Evolutionary conservation across 1,140 invertebrate genomes (phyloP), one percentile per base, ranked within the genome.

Genomic region (Ctenoplectra terminalis): DNA sequence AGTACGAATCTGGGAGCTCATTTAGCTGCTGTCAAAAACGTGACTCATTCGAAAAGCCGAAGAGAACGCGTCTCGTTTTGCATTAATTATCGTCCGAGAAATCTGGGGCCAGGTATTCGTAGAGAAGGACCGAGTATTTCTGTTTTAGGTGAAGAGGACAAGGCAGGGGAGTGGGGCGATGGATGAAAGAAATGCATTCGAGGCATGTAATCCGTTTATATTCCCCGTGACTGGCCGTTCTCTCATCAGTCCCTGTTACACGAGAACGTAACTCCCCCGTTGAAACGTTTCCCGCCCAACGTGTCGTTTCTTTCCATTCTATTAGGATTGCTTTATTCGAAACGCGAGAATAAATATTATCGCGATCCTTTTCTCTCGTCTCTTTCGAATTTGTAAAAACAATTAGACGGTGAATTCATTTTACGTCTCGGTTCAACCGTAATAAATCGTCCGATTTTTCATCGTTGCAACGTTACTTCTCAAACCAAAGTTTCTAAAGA

Each of bases 201-300:
- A 87, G 83, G 83, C 86, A 88, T 90, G 89, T 90, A 90, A 91
- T 90, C 87, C 77, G 80, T 89, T 90, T 89, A 89, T 89, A 88
- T 89, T 87, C 89, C 86, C 85, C 60, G 84, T 84, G 89, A 88
- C 88, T 89, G 80, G 76, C 74, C 79, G 76, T 86, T 83, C 78
- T 84, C 84, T 82, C 74, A 82, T 88, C 83, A 66, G 78, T 88
- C 83, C 87, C 75, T 89, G 83, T 88, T 90, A 89, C 87, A 90
- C 84, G 86, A 91, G 56, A 40, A 13, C 23, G 37, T 11, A 17
- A 20, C 17, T 48, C 54, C 15, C 7, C 15, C 46, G 7, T 15
- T 1, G 46, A 61, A 20, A 34, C 11, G 31, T 61, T n/a, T 34
- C 26, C 20, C 7, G 23, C 26, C 9, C 1, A 40, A 4, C 40